Percentiles rank a stretch among this genome's conserved stretches.
phyloP scores from a whole-genome alignment of 2,888 invertebrate genomes.

The Phaonia tiefii region DNA sequence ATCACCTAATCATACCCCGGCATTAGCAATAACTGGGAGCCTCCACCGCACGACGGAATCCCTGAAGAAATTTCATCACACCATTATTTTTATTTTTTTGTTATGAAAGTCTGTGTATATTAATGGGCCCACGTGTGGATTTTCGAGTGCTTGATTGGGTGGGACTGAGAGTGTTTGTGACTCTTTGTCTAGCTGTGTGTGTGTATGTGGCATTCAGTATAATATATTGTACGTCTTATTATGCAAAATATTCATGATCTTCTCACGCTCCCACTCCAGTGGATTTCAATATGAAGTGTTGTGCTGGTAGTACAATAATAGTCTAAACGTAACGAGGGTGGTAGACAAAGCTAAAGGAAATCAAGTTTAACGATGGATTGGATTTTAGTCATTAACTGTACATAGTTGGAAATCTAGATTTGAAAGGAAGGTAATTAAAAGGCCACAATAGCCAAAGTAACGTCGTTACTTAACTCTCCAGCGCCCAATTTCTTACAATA shows the following conservation, averaged over 20 bases:
- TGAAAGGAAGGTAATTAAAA: too few relatives aligned
- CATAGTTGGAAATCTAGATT: too few relatives aligned
- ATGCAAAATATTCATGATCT: slow-evolving; percentile 27
- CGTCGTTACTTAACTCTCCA: too few relatives aligned
- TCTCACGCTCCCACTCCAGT: neutral
- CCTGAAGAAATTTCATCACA: slow-evolving; percentile 5
- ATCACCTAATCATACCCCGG: slow-evolving; percentile 22
- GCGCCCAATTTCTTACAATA: too few relatives aligned
- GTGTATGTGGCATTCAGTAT: neutral
- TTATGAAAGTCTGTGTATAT: slow-evolving; percentile 20
- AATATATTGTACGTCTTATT: slow-evolving; percentile 28
- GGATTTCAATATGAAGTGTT: neutral
- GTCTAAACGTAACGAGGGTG: neutral
- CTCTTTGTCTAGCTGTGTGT: neutral
- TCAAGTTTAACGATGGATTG: too few relatives aligned
- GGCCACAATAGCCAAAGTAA: too few relatives aligned
- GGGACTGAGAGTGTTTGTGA: neutral
- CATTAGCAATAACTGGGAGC: neutral
- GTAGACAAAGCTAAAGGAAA: neutral
- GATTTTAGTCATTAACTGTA: too few relatives aligned
- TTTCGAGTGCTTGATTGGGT: neutral
- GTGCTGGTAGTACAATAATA: neutral
- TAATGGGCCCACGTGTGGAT: neutral
- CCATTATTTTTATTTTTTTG: slow-evolving; percentile 23
- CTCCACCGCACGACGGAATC: neutral